Evolutionary conservation across 2,113 vertebrate species (phyloP).

Genomic region (Tragelaphus imberbis): DNA sequence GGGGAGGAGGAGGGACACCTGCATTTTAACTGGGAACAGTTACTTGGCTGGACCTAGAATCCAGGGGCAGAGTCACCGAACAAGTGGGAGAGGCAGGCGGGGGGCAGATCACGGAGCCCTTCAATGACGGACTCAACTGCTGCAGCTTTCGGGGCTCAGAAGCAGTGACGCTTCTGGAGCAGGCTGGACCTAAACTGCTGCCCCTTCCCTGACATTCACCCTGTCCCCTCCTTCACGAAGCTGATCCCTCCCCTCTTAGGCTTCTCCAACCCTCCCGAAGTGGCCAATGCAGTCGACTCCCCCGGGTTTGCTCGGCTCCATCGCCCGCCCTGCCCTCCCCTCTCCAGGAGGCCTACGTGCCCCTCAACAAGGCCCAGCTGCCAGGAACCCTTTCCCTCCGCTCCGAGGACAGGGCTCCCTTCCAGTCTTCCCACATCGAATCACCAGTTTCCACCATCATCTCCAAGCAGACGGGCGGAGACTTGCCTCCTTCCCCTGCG

Average conservation of each 20-base stretch:
- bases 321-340: background rate
- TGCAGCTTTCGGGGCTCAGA: background rate
- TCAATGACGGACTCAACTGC: background rate
- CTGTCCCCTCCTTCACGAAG: background rate
- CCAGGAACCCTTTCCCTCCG: background rate
- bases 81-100: background rate
- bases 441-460: background rate
- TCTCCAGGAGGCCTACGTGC: background rate
- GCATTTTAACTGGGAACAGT: background rate
- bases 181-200: background rate
- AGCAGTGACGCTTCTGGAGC: background rate
- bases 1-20: background rate
- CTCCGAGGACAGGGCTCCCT: fast-evolving
- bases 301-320: fast-evolving
- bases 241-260: background rate
- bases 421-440: background rate
- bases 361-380: background rate
- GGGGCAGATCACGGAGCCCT: fast-evolving
- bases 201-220: background rate
- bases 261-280: background rate
- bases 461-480: background rate
- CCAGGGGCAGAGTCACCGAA: background rate
- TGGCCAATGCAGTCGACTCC: too few species aligned
- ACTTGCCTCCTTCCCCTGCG: background rate
- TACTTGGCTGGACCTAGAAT: background rate